Conservation (phyloP, 2,113 vertebrate species). For the Lichenostomus cassidix region DNA sequence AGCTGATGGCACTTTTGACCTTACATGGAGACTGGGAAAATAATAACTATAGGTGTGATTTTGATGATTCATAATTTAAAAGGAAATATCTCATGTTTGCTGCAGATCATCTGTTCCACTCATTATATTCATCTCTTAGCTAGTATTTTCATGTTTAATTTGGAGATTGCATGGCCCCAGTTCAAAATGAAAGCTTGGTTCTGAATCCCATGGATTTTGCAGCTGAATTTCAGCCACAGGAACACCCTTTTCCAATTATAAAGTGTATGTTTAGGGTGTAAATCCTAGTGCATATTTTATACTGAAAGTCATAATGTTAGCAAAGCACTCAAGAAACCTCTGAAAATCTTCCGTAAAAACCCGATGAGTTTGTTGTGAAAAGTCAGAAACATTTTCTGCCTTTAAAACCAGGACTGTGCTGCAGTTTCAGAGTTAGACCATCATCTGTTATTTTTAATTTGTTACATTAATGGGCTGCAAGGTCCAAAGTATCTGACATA, state of each 20-base stretch:
- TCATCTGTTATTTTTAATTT: slow-evolving; percentile 40
- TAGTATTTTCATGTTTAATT: slow-evolving; percentile 68
- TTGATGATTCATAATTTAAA: slow-evolving; percentile 71
- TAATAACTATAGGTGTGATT: slow-evolving; percentile 67
- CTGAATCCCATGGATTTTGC: slow-evolving; percentile 59
- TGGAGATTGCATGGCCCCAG: slow-evolving; percentile 62
- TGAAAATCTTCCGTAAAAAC: slow-evolving; percentile 9
- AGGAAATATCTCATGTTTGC: slow-evolving; percentile 66
- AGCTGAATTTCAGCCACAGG: slow-evolving; percentile 65
- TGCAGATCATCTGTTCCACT: slow-evolving; percentile 72
- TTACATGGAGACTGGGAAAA: slow-evolving; percentile 58
- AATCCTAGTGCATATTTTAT: slow-evolving; percentile 50
- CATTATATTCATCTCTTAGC: slow-evolving; percentile 66
- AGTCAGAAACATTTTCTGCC: not conserved
- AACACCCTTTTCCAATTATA: slow-evolving; percentile 66
- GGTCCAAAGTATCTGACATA: slow-evolving; percentile 44
- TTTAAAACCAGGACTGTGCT: not conserved
- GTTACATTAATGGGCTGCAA: slow-evolving; percentile 8
- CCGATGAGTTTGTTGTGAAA: not conserved
- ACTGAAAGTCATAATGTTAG: slow-evolving; percentile 30
- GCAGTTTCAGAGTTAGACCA: not conserved
- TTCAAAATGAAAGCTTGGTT: slow-evolving; percentile 64
- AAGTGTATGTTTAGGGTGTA: slow-evolving; percentile 35
- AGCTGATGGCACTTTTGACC: slow-evolving; percentile 22
- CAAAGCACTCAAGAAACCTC: slow-evolving; percentile 36